Evolutionary conservation across 2,797 vertebrate genomes (phyloP).

Genomic region (Ctenosaura bakeri): DNA sequence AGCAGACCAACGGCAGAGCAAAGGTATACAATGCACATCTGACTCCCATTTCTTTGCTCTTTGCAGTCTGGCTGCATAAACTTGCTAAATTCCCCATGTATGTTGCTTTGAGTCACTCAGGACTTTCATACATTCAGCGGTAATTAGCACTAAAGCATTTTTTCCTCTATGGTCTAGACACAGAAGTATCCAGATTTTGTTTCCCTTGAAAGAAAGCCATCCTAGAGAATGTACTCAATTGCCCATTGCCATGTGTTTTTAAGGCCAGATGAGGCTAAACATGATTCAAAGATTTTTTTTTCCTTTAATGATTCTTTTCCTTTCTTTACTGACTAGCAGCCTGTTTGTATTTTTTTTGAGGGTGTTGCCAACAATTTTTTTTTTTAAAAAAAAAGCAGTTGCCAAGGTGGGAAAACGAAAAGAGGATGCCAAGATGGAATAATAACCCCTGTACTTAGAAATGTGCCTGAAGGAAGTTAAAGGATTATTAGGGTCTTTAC

Average conservation of each 20-base stretch:
- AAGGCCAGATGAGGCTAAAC: conserved; percentile 83
- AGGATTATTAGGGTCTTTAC: conserved; percentile 74
- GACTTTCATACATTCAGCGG: conserved; percentile 76
- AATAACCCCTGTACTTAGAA: conserved; percentile 75
- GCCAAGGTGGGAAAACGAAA: conserved; percentile 78
- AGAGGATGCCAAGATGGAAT: conserved; percentile 78
- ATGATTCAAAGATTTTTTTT: conserved; percentile 74
- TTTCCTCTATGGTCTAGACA: conserved; percentile 88
- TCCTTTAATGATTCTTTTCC: conserved; percentile 70
- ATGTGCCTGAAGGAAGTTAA: conserved; percentile 70
- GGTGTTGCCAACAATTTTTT: conserved; percentile 73
- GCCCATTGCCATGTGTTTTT: conserved; percentile 82
- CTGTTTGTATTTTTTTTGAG: conserved; percentile 80
- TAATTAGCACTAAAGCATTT: conserved; percentile 84
- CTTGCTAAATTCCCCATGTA: conserved; percentile 48
- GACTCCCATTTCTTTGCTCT: conserved; percentile 44
- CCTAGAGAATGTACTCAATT: conserved; percentile 79
- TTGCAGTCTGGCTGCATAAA: conserved; percentile 42
- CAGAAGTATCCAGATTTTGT: conserved; percentile 87
- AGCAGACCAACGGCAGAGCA: conserved; percentile 46
- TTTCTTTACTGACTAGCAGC: conserved; percentile 78
- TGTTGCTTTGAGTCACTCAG: conserved; percentile 55
- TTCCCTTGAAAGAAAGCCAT: conserved; percentile 87
- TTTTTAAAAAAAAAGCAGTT: conserved; percentile 64
- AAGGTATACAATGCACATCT: conserved; percentile 52